These are phyloP conservation scores for Lepidochrysops patricia DNA, from an alignment of 2,888 invertebrate species.

Conservation along the genomic window DNA sequence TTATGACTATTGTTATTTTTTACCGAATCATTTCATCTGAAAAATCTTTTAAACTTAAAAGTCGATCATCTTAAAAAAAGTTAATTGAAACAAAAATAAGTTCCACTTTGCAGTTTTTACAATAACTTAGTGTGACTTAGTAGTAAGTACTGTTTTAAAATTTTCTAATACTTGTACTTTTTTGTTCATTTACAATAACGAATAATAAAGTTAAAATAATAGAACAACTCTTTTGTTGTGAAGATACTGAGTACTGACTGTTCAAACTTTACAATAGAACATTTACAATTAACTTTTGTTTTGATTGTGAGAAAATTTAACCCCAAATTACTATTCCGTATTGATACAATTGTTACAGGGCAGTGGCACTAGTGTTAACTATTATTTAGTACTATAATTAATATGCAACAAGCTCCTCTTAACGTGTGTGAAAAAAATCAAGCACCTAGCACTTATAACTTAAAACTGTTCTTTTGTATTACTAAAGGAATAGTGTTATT, in stretches of 20 bases:
- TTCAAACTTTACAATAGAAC: constrained; percentile 19
- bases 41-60: no score
- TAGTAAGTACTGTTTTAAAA: no score
- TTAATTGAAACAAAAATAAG: neutral
- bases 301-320: constrained; percentile 31
- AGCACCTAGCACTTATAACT: neutral
- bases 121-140: no score
- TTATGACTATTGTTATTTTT: no score
- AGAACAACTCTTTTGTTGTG: neutral
- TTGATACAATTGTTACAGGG: neutral
- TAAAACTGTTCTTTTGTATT: neutral
- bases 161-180: neutral
- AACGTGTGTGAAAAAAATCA: neutral
- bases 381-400: neutral
- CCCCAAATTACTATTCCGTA: constrained; percentile 24
- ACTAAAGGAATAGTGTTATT: neutral
- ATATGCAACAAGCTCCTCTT: neutral
- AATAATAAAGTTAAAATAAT: neutral
- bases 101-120: neutral
- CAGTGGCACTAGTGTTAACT: no score
- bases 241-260: neutral
- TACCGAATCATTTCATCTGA: no score
- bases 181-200: no score
- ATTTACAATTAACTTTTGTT: constrained; percentile 24
- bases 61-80: neutral